Conservation (phyloP, 2,113 vertebrate species). For the Dendrocopos noguchii region DNA sequence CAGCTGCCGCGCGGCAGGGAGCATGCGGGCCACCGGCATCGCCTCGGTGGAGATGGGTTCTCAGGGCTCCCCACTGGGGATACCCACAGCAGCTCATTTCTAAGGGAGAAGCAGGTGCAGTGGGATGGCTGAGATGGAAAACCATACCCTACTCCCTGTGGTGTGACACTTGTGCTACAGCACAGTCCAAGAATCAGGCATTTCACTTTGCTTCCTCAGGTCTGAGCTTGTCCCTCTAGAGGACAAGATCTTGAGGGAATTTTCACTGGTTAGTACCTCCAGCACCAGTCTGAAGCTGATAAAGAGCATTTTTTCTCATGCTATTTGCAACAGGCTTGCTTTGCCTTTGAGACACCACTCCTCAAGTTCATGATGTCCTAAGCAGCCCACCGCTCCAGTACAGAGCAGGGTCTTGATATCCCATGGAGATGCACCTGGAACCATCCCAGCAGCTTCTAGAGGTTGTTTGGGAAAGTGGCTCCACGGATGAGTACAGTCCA, state of each 20-base stretch:
- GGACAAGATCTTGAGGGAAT: background rate
- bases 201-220: background rate
- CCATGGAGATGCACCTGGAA: background rate
- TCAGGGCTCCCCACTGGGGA: background rate
- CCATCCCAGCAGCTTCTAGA: background rate
- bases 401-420: background rate
- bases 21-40: background rate
- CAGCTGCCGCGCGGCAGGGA: slow-evolving; percentile 6
- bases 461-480: background rate
- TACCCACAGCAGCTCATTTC: background rate
- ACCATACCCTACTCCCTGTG: background rate
- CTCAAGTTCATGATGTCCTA: rapidly evolving
- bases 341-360: background rate
- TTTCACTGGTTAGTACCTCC: background rate
- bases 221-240: background rate
- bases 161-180: background rate
- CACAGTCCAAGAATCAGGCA: background rate
- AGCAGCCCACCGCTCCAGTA: background rate
- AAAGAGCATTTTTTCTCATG: background rate
- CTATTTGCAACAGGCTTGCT: background rate
- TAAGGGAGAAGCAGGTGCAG: background rate
- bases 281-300: rapidly evolving
- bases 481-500: background rate
- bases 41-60: background rate
- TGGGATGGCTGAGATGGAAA: background rate